Base-by-base conservation (phyloP, 1,140 invertebrate genomes). In the Lerema accius region DNA sequence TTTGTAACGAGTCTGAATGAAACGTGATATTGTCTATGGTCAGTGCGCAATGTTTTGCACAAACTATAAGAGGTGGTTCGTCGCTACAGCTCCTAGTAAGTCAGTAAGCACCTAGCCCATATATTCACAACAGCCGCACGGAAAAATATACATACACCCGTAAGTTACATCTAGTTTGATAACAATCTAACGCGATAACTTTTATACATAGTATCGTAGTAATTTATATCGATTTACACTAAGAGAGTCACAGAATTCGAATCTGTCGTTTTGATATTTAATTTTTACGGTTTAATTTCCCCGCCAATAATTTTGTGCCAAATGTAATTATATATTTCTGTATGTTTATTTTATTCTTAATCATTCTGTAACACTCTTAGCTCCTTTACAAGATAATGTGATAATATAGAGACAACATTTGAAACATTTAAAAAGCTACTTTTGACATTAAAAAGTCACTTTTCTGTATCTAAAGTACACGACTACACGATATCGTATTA, bases 91-190 rank as follows among this genome's bases (percentile, higher is more conserved):
- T 32, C n/a, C n/a, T n/a, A n/a, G n/a, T n/a, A n/a, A n/a, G n/a
- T n/a, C 28, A 56, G 49, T 63, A 84, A 84, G 80, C 82, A 84
- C 81, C 81, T 82, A 82, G 56, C 71, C 65, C 68, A 78, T 71
- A 74, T 72, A 75, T 74, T 71, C 69, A 78, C 65, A 79, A 79
- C 67, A 82, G 71, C 63, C 68, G 74, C 71, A 73, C 69, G 72
- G 62, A 70, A 74, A 69, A 76, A 78, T 75, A 77, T 80, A 83
- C 78, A 77, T 80, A 83, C 78, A 83, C 69, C 72, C 73, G 76
- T 82, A 86, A 79, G 74, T 82, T 84, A 82, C 59, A 65, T 67
- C 77, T 83, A 86, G 72, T 73, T 75, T 73, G 46, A 77, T 76
- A 86, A 82, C 78, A 77, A 78, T 81, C 76, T 84, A 82, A 71